These are phyloP conservation scores for Seladonia tumulorum DNA, from an alignment of 2,888 invertebrate genomes.

Conservation along the genomic window DNA sequence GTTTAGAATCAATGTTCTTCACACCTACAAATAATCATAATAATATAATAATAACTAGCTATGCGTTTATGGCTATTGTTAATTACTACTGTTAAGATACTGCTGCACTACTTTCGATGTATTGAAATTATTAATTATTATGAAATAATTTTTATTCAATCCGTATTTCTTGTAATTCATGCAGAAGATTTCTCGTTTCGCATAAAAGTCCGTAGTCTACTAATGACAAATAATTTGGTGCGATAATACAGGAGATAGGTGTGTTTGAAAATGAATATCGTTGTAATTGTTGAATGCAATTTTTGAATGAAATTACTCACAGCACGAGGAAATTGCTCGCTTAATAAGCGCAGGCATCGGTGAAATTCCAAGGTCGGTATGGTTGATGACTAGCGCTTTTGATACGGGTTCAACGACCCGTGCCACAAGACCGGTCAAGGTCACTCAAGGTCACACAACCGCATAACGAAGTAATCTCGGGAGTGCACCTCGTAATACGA, in stretches of 20 bases:
- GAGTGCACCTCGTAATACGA: neutral
- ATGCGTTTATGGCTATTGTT: too few species aligned
- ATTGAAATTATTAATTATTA: neutral
- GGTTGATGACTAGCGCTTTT: slow-evolving; percentile 30
- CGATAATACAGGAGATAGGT: neutral
- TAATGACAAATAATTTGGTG: neutral
- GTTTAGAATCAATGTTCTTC: neutral
- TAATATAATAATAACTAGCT: too few species aligned
- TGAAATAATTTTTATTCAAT: neutral
- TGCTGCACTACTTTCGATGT: neutral
- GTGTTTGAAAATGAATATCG: neutral
- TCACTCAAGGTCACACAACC: slow-evolving; percentile 20
- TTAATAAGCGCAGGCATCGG: neutral
- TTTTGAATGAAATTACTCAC: neutral
- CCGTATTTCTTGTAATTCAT: neutral
- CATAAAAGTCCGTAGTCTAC: neutral
- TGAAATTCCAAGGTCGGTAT: slow-evolving; percentile 3
- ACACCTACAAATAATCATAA: too few species aligned
- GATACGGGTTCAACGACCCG: slow-evolving; percentile 32
- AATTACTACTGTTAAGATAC: too few species aligned
- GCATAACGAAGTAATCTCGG: slow-evolving; percentile 13
- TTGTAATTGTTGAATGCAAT: neutral
- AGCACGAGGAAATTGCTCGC: neutral
- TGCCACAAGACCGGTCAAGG: slow-evolving; percentile 39
- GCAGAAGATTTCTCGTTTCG: neutral